phyloP scores from a whole-genome alignment of 2,797 vertebrate species.

The Balearica regulorum region DNA sequence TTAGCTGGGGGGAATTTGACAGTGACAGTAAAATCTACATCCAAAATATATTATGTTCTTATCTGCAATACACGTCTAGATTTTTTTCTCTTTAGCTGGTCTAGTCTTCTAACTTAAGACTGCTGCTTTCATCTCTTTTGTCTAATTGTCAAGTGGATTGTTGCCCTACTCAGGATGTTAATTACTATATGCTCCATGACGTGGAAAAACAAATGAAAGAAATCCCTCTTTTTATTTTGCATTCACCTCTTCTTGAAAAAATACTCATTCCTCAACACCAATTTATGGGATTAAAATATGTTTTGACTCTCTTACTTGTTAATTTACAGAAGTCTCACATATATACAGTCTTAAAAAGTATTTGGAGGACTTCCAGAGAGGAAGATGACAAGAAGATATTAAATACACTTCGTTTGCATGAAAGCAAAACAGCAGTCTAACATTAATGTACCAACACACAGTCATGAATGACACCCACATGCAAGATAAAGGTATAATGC shows the following conservation, averaged over 20 bases:
- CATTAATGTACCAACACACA: not conserved
- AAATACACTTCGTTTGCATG: not conserved
- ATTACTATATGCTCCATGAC: not conserved
- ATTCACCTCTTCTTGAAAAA: not conserved
- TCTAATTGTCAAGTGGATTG: not conserved
- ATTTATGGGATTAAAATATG: not conserved
- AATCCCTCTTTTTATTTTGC: not conserved
- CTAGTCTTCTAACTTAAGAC: not conserved
- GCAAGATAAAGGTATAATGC: not conserved
- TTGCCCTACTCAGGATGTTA: not conserved
- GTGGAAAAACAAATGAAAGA: not conserved
- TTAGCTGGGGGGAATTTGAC: not conserved
- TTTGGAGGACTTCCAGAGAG: not conserved
- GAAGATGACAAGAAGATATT: not conserved
- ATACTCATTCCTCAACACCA: not conserved
- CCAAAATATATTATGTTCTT: not conserved
- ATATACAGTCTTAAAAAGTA: not conserved
- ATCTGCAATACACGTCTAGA: not conserved
- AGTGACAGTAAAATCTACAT: not conserved
- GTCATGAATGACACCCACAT: not conserved
- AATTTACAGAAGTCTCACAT: not conserved
- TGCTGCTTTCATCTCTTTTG: not conserved
- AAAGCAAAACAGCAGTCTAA: not conserved
- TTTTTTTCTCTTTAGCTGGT: not conserved
- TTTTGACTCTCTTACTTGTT: not conserved